phyloP scores from a whole-genome alignment of 2,797 vertebrate species.

The Neostethus bicornis region DNA sequence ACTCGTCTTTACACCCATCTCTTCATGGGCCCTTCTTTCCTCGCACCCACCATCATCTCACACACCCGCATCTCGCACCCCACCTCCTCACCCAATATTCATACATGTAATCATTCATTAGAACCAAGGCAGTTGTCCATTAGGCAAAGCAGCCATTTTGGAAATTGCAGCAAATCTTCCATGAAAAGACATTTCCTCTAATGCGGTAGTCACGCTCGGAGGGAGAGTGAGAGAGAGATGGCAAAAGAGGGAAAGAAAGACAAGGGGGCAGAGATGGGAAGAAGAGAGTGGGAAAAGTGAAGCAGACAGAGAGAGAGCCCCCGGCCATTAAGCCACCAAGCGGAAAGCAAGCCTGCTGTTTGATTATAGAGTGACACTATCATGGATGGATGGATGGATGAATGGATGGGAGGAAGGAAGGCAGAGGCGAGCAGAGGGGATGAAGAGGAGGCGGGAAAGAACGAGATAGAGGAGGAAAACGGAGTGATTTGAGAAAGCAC shows the following conservation, averaged over 20 bases:
- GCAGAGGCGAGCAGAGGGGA: slow-evolving; percentile 36
- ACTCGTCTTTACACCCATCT: slow-evolving; percentile 42
- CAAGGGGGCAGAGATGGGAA: slow-evolving; percentile 42
- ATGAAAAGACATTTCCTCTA: slow-evolving; percentile 90
- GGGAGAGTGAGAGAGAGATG: slow-evolving; percentile 63
- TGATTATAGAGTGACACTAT: slow-evolving; percentile 82
- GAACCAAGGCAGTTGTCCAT: slow-evolving; percentile 86
- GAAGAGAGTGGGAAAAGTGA: slow-evolving; percentile 30
- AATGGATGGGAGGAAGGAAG: slow-evolving; percentile 45
- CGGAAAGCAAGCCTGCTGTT: slow-evolving; percentile 88
- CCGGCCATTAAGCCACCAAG: slow-evolving; percentile 85
- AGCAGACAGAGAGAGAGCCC: slow-evolving; percentile 68
- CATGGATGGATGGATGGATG: slow-evolving; percentile 42
- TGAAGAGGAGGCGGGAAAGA: slow-evolving; percentile 32
- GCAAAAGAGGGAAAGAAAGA: slow-evolving; percentile 48
- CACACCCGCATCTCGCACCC: background rate
- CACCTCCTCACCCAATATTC: slow-evolving; percentile 30
- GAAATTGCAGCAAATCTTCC: slow-evolving; percentile 88
- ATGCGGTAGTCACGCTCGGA: slow-evolving; percentile 83
- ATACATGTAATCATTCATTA: slow-evolving; percentile 78
- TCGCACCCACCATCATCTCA: too few relatives aligned
- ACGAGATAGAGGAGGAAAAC: slow-evolving; percentile 21
- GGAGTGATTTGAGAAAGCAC: slow-evolving; percentile 50
- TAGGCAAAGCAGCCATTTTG: slow-evolving; percentile 84
- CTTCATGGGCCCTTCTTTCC: slow-evolving; percentile 9